Percentiles rank a stretch among this genome's conserved stretches.
Conservation (phyloP, 2,113 vertebrate genomes). For the Rhinichthys klamathensis region DNA sequence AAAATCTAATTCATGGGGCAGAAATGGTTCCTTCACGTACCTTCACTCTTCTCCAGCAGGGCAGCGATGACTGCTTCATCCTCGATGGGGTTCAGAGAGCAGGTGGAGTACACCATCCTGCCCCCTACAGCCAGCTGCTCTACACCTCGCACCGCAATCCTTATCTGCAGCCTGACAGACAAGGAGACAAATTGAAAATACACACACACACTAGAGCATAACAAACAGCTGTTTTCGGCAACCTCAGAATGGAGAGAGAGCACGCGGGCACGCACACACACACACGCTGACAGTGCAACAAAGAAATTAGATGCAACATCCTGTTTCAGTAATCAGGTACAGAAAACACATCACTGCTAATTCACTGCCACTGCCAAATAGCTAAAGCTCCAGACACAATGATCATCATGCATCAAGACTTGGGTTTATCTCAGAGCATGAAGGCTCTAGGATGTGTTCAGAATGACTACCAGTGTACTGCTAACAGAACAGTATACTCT, state of each 20-base stretch:
- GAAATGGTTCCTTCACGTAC: constrained; percentile 63
- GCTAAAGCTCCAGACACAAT: background rate
- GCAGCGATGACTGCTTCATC: constrained; percentile 93
- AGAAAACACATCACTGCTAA: background rate
- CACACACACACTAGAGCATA: background rate
- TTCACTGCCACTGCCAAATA: background rate
- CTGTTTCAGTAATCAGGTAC: background rate
- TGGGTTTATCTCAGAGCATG: background rate
- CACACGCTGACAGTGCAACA: constrained; percentile 19
- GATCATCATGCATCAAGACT: background rate
- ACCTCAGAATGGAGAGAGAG: background rate
- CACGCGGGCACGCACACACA: background rate
- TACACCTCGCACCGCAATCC: constrained; percentile 91
- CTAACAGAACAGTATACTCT: background rate
- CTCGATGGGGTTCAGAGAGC: constrained; percentile 93
- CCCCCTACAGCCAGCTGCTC: constrained; percentile 94
- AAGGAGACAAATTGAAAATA: background rate
- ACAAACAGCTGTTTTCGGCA: background rate
- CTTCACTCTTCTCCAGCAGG: constrained; percentile 94
- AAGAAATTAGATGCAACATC: constrained; percentile 32
- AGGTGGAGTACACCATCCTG: constrained; percentile 97
- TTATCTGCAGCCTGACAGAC: constrained; percentile 86
- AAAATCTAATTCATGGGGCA: background rate
- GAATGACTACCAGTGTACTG: background rate
- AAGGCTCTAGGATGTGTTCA: background rate